phyloP scores from a whole-genome alignment of 2,797 vertebrate species.

The Carduelis carduelis region DNA sequence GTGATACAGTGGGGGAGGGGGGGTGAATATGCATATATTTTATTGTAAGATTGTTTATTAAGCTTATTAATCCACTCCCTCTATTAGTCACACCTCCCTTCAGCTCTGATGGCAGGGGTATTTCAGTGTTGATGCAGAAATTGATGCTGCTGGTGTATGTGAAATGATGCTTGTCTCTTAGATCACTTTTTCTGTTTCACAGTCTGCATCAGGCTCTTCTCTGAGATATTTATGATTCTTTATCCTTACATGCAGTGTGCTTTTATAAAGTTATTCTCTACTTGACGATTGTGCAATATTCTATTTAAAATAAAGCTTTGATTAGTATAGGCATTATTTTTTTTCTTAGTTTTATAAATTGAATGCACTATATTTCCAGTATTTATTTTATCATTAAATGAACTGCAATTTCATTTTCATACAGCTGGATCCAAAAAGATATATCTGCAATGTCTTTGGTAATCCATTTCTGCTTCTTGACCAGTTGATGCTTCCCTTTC shows the following conservation, averaged over 20 bases:
- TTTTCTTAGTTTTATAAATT: background rate
- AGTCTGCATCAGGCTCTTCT: background rate
- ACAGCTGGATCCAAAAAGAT: background rate
- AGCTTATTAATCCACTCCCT: background rate
- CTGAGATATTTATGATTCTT: background rate
- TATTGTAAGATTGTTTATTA: background rate
- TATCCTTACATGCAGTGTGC: background rate
- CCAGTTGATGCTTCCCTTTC: background rate
- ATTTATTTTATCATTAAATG: background rate
- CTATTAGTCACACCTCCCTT: background rate
- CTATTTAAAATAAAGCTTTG: background rate
- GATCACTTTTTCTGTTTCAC: background rate
- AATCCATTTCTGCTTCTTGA: background rate
- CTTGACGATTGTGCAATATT: background rate
- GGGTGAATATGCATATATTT: background rate
- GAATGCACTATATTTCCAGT: background rate
- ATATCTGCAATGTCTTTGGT: background rate
- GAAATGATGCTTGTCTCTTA: background rate
- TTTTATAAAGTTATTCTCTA: background rate
- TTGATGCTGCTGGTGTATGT: background rate
- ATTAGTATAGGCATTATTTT: background rate
- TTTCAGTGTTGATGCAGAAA: background rate
- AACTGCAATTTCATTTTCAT: background rate
- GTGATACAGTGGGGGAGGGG: fast-evolving
- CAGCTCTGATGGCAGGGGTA: background rate